Percentiles rank a stretch among this genome's conserved stretches.
phyloP scores from a whole-genome alignment of 2,113 vertebrate genomes.

The Ondatra zibethicus region DNA sequence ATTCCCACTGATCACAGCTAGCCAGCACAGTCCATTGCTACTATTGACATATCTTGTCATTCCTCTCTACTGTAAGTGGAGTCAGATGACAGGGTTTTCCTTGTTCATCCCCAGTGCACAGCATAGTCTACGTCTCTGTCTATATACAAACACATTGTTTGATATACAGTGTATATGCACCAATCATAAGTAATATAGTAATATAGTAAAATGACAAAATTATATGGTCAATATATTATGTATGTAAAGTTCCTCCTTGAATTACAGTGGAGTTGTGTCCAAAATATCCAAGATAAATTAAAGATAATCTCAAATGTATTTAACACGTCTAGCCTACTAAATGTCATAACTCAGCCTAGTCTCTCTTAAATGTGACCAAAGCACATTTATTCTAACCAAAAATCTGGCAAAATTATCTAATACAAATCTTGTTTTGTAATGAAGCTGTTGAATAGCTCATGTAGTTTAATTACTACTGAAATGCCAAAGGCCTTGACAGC shows the following conservation, averaged over 20 bases:
- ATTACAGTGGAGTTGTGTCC: not conserved
- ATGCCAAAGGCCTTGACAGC: too few species aligned
- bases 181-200: not conserved
- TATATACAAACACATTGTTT: not conserved
- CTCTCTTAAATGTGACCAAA: not conserved
- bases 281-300: not conserved
- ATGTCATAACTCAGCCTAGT: not conserved
- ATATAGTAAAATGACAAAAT: not conserved
- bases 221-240: not conserved
- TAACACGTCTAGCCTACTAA: not conserved
- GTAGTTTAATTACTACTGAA: not conserved
- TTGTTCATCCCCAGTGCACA: not conserved
- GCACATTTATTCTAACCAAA: not conserved
- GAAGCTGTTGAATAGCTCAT: not conserved
- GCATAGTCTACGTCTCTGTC: not conserved
- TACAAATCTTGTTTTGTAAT: not conserved
- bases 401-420: not conserved
- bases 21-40: not conserved
- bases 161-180: too few species aligned
- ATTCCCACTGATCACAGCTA: not conserved
- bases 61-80: not conserved
- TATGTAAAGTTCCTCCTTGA: not conserved
- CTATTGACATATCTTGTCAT: not conserved
- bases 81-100: not conserved
- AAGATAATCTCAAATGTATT: not conserved